Percentiles rank a stretch among this genome's conserved stretches.
phyloP scores from a whole-genome alignment of 2,113 vertebrate species.

The Etheostoma spectabile region DNA sequence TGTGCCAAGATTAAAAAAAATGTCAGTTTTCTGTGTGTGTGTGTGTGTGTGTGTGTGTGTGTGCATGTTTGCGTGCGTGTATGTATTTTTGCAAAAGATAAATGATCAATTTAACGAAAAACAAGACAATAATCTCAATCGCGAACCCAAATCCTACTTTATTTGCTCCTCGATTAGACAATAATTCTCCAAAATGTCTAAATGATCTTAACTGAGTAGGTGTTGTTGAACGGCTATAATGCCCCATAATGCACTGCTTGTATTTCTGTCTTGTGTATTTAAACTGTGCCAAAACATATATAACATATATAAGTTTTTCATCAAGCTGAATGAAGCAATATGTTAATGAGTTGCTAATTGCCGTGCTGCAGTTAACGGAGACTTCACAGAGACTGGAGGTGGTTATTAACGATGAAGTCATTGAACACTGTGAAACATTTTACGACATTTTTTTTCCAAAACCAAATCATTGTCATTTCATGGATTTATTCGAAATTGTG shows the following conservation, averaged over 20 bases:
- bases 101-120: background rate
- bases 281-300: constrained; percentile 79
- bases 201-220: constrained; percentile 27
- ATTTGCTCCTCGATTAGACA: constrained; percentile 27
- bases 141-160: constrained; percentile 4
- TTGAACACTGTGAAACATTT: constrained; percentile 75
- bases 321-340: constrained; percentile 81
- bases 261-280: constrained; percentile 70
- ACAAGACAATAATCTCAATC: constrained; percentile 13
- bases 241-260: constrained; percentile 72
- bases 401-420: constrained; percentile 29
- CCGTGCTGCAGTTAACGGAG: constrained; percentile 23
- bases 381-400: constrained; percentile 32
- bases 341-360: constrained; percentile 48
- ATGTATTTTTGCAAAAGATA: constrained; percentile 33
- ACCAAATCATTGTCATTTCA: constrained; percentile 34
- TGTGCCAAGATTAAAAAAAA: constrained; percentile 76
- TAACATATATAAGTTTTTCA: constrained; percentile 52
- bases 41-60: constrained; percentile 31
- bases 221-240: constrained; percentile 31
- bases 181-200: constrained; percentile 16
- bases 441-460: constrained; percentile 59
- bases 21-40: constrained; percentile 43
- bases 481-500: constrained; percentile 12
- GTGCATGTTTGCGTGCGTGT: constrained; percentile 24